Conservation (phyloP, 2,888 invertebrate genomes). For the Drosophila conformis region DNA sequence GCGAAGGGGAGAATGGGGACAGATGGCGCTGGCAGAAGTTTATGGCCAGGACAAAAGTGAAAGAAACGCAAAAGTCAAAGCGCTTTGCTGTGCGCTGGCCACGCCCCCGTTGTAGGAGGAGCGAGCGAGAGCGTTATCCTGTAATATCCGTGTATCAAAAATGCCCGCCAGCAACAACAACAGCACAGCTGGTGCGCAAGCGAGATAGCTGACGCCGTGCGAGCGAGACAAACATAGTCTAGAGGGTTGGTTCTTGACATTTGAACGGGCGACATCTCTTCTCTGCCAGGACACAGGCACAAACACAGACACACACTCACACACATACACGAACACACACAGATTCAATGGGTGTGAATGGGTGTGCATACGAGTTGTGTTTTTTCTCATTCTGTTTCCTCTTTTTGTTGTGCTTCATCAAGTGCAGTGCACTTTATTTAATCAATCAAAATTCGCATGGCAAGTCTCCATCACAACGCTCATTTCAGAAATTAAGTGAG, state of each 20-base stretch:
- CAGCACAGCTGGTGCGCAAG: slow-evolving; percentile 31
- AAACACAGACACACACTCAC: slow-evolving; percentile 16
- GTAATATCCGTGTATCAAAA: slow-evolving; percentile 72
- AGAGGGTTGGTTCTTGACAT: slow-evolving; percentile 83
- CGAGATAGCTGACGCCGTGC: slow-evolving; percentile 31
- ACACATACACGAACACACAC: slow-evolving; percentile 17
- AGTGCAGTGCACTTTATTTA: slow-evolving; percentile 76
- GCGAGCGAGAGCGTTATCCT: slow-evolving; percentile 71
- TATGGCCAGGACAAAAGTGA: slow-evolving; percentile 74
- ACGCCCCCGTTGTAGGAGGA: slow-evolving; percentile 73
- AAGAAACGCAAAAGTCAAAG: slow-evolving; percentile 80
- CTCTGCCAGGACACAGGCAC: slow-evolving; percentile 46
- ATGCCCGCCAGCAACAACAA: slow-evolving; percentile 50
- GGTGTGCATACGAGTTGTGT: slow-evolving; percentile 31
- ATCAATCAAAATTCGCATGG: slow-evolving; percentile 73
- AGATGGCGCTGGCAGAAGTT: slow-evolving; percentile 54
- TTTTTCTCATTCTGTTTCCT: slow-evolving; percentile 2
- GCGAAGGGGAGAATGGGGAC: slow-evolving; percentile 10
- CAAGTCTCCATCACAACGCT: slow-evolving; percentile 5
- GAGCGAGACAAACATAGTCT: slow-evolving; percentile 52
- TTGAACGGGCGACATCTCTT: slow-evolving; percentile 82
- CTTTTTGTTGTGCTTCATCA: slow-evolving; percentile 43
- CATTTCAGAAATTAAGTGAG: slow-evolving; percentile 18
- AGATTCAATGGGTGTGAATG: slow-evolving; percentile 8
- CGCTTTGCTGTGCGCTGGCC: slow-evolving; percentile 70